phyloP scores from a whole-genome alignment of 2,888 invertebrate species.

The Macaria notata region DNA sequence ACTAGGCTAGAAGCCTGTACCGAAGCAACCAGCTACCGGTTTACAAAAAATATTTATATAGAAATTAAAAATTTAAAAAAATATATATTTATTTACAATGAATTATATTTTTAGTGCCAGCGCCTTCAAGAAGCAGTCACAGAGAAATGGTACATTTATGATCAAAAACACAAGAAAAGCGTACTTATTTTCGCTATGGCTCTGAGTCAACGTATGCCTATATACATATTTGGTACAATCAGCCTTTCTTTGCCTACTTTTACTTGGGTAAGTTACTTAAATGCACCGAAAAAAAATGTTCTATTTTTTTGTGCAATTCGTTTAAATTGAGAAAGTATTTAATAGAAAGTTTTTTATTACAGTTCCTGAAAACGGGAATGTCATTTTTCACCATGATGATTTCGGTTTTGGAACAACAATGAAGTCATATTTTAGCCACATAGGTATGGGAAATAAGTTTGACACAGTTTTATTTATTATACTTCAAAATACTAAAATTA shows the following conservation, averaged over 20 bases:
- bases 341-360: slow-evolving; percentile 46
- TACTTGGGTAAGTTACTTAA: slow-evolving; percentile 60
- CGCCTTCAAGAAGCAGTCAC: slow-evolving; percentile 54
- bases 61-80: too few relatives aligned
- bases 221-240: slow-evolving; percentile 69
- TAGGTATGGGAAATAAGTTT: too few relatives aligned
- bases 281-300: neutral
- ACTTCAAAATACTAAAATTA: too few relatives aligned
- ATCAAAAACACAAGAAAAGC: slow-evolving; percentile 52
- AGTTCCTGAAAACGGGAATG: slow-evolving; percentile 73
- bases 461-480: too few relatives aligned
- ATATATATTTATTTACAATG: neutral
- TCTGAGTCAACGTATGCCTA: slow-evolving; percentile 65
- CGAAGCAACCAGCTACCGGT: too few relatives aligned
- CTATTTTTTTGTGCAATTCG: too few relatives aligned
- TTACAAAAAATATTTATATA: too few relatives aligned
- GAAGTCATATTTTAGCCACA: neutral
- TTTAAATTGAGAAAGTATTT: too few relatives aligned
- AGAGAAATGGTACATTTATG: slow-evolving; percentile 69
- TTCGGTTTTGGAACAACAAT: slow-evolving; percentile 57
- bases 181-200: slow-evolving; percentile 65
- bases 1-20: too few relatives aligned
- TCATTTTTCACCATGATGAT: slow-evolving; percentile 73
- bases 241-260: slow-evolving; percentile 67
- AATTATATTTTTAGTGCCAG: slow-evolving; percentile 52